Evolutionary conservation across 2,113 vertebrate genomes (phyloP), one percentile per base, ranked within the genome.

Genomic region (Puffinus mauretanicus): DNA sequence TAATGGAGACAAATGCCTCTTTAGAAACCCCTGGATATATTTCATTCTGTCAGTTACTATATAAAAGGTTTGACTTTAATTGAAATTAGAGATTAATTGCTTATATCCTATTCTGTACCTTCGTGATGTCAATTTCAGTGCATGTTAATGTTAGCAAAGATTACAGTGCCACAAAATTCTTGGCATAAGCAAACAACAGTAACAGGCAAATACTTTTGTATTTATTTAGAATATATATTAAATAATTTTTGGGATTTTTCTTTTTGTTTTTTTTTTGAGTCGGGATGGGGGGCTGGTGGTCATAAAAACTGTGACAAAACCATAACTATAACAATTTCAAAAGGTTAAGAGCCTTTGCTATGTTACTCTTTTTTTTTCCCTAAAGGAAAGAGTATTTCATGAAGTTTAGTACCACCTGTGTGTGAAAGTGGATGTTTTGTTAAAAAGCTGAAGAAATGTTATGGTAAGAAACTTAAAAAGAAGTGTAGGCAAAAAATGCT

Each of bases 221-320:
- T 79, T 71, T 34, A 38, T 58, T 91, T 77, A 21, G 13, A 54
- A 71, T 57, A 36, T 32, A 11, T 42, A 34, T 27, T 47, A 42
- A 51, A 38, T n/a, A 55, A 29, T 44, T 44, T 36, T 1, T 6
- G 2, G 3, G 13, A 11, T 7, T 29, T 40, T 34, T 61, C 4
- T 27, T 16, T 66, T n/a, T 47, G 6, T 40, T 49, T 40, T 40
- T 40, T 40, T 61, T 67, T 62, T 14, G 5, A 26, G 29, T 26
- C 13, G 16, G 10, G 12, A 13, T n/a, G 5, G 6, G 4, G 4
- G 6, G 4, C 3, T 6, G 13, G 8, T 16, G 4, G 14, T 30
- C 17, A 49, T 17, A 77, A 47, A 72, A 67, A n/a, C 12, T 54
- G 13, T 54, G 29, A 58, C 22, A 66, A 67, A 81, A 57, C 30